A percentile compares a stretch with the other conserved stretches of the same genome.
These are phyloP conservation scores for Alfaro cultratus DNA, from an alignment of 2,797 vertebrate species.

Conservation along the genomic window DNA sequence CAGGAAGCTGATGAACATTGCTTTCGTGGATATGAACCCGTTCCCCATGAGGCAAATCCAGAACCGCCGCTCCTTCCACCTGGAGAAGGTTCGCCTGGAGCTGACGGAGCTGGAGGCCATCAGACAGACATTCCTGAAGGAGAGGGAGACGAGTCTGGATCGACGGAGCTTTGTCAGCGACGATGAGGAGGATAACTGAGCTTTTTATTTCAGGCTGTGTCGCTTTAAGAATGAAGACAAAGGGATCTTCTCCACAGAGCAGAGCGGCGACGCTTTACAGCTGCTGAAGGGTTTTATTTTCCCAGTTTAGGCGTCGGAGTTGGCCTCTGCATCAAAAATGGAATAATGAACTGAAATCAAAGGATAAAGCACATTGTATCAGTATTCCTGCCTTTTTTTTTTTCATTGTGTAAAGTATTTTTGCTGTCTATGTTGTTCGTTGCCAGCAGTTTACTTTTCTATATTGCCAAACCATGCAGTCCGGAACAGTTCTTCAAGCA, in stretches of 20 bases:
- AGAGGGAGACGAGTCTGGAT: conserved; percentile 87
- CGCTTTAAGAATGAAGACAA: conserved; percentile 26
- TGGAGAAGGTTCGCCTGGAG: conserved; percentile 97
- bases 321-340: conserved; percentile 34
- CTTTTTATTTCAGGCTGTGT: neutral
- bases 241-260: conserved; percentile 15
- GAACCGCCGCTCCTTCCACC: conserved; percentile 90
- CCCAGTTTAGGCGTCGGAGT: conserved; percentile 11
- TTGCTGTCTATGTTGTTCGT: conserved; percentile 25
- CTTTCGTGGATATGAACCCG: conserved; percentile 96
- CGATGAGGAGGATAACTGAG: conserved; percentile 91
- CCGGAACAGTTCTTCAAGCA: conserved; percentile 64
- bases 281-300: conserved; percentile 13
- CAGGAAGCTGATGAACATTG: conserved; percentile 92
- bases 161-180: conserved; percentile 91
- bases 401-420: conserved; percentile 27
- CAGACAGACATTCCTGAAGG: conserved; percentile 92
- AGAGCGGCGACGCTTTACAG: neutral
- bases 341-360: conserved; percentile 24
- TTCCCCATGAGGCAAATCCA: conserved; percentile 96
- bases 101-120: conserved; percentile 95
- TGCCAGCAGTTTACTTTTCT: neutral
- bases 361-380: conserved; percentile 47
- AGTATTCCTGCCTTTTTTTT: conserved; percentile 68
- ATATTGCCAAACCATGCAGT: conserved; percentile 11